phyloP scores from a whole-genome alignment of 2,888 invertebrate species.

The Trichacis sp. region DNA sequence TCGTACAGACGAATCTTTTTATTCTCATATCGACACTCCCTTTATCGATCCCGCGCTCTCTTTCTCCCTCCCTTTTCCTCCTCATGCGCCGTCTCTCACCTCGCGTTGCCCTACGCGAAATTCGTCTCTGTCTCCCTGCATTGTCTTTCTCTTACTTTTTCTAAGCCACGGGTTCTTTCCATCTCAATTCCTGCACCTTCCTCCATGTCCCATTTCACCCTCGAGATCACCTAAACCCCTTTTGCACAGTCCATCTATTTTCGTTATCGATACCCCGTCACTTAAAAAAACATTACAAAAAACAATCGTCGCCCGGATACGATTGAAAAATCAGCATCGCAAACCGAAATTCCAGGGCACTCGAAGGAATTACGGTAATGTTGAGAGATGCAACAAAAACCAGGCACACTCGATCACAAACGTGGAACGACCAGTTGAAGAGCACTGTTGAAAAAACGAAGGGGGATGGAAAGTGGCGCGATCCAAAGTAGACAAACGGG shows the following conservation, averaged over 20 bases:
- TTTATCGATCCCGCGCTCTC: slow-evolving; percentile 61
- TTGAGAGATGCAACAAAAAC: too few relatives aligned
- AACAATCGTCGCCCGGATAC: neutral
- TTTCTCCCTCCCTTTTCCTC: slow-evolving; percentile 44
- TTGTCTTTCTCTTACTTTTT: slow-evolving; percentile 39
- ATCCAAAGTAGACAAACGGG: slow-evolving; percentile 24
- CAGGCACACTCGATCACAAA: slow-evolving; percentile 8
- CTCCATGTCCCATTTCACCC: slow-evolving; percentile 27
- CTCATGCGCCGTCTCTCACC: slow-evolving; percentile 24
- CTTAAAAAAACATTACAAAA: neutral
- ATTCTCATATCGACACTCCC: slow-evolving; percentile 64
- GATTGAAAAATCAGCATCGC: neutral
- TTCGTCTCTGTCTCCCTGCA: slow-evolving; percentile 33
- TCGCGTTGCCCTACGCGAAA: slow-evolving; percentile 31
- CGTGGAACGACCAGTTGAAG: too few relatives aligned
- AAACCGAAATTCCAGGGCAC: neutral
- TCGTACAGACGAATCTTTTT: slow-evolving; percentile 48
- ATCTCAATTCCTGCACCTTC: slow-evolving; percentile 20
- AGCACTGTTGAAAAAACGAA: too few relatives aligned
- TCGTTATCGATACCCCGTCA: slow-evolving; percentile 1
- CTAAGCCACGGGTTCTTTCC: slow-evolving; percentile 29
- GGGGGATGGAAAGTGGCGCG: slow-evolving; percentile 10
- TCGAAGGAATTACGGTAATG: too few relatives aligned
- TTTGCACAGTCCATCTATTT: slow-evolving; percentile 35
- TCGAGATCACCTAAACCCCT: slow-evolving; percentile 33